Base-by-base conservation (phyloP, 2,888 invertebrate genomes). In the Boloria euphrosyne region DNA sequence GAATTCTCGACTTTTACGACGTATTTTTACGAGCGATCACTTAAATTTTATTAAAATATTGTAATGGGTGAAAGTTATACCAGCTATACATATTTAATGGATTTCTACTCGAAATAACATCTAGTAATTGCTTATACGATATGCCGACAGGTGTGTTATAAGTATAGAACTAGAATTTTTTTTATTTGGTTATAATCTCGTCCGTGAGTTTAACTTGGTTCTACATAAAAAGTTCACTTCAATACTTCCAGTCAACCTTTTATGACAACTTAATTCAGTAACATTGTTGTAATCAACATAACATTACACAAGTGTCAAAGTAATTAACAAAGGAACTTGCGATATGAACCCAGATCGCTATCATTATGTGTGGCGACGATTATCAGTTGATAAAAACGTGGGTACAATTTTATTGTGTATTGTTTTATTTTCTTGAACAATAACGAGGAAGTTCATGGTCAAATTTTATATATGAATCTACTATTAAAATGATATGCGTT, bases 331-430 rank as follows among this genome's bases (percentile, higher is more conserved):
- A 50, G 62, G 54, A 64, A 63, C 54, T 61, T 68, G 71, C 16
- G 59, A 50, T 59, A 71, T 70, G 67, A 66, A 65, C 69, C 62
- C 60, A 55, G 71, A 65, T 70, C 52, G 55, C 64, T 68, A 68
- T 68, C 65, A 60, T 55, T 52, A 53, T 61, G 44, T 55, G 63
- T 62, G 60, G 71, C 62, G 68, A 65, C 68, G 65, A 73, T 64
- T 38, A 38, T 38, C 59, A 46, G 49, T 50, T 31, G 61, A 76
- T 73, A 80, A 79, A 79, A 79, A 79, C 80, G 80, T 80, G 80
- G 70, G 80, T 78, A 71, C 69, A 44, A 62, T 71, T 69, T 73
- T 71, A 74, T 76, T 74, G 73, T 74, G 61, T 69, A 70, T 73
- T 75, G 75, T 76, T 51, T 55, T 31, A 60, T 66, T 64, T 62